Conservation (phyloP, 2,113 vertebrate species). For the Mugil cephalus region DNA sequence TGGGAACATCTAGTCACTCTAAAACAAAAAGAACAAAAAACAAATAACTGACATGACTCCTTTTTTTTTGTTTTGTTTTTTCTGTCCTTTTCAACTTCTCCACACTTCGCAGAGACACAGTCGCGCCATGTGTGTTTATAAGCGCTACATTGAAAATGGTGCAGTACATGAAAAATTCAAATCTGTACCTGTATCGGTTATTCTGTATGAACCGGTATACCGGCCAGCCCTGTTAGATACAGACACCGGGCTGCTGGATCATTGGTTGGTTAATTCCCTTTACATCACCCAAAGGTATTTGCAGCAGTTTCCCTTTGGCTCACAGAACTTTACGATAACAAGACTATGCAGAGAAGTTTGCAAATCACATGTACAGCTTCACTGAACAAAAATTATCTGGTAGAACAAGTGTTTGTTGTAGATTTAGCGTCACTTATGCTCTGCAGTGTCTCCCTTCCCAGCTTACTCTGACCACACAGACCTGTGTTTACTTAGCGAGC, state of each 20-base stretch:
- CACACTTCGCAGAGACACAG: too few relatives aligned
- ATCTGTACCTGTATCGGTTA: too few relatives aligned
- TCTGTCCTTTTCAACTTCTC: too few relatives aligned
- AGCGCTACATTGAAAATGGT: too few relatives aligned
- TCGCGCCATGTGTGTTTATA: too few relatives aligned
- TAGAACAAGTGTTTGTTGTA: conserved; percentile 16
- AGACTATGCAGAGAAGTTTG: not conserved
- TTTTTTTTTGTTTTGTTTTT: too few relatives aligned
- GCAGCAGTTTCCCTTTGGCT: not conserved
- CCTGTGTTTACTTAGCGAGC: conserved; percentile 25
- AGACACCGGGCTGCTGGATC: not conserved
- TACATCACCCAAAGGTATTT: not conserved
- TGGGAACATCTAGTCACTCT: too few relatives aligned
- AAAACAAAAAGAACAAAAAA: too few relatives aligned
- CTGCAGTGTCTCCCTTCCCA: not conserved
- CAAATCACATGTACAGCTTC: not conserved
- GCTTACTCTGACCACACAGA: conserved; percentile 20
- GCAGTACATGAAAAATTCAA: too few relatives aligned
- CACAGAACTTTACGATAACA: not conserved
- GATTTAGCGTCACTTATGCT: conserved; percentile 14
- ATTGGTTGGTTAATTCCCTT: not conserved
- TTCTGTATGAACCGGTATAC: too few relatives aligned
- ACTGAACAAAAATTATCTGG: conserved; percentile 3
- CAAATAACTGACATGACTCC: too few relatives aligned
- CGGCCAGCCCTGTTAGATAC: too few relatives aligned